Conservation (phyloP, 2,888 invertebrate species). For the Oegoconia quadripuncta region DNA sequence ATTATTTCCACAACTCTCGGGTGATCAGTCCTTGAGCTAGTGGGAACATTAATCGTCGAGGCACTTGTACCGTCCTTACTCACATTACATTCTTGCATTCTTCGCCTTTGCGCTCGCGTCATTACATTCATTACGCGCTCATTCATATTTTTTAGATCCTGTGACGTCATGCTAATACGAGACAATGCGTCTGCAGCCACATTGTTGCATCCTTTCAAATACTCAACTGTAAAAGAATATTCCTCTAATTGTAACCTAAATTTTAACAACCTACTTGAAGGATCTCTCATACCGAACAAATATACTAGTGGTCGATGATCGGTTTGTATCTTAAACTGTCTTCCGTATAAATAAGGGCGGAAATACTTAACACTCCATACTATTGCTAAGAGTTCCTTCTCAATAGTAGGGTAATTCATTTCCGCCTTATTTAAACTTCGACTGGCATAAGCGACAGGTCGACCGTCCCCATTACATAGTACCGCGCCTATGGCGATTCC, state of each 20-base stretch:
- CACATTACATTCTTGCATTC: too few relatives aligned
- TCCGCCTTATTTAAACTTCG: conserved; percentile 7
- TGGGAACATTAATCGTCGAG: conserved; percentile 1
- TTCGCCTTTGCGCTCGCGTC: conserved; percentile 7
- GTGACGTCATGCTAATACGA: conserved; percentile 7
- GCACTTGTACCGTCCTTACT: too few relatives aligned
- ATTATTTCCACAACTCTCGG: conserved; percentile 19
- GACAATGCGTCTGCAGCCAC: conserved; percentile 13
- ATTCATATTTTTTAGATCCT: conserved; percentile 16
- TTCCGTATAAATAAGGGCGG: conserved; percentile 15
- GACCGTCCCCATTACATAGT: background rate
- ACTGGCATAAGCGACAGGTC: conserved; percentile 10
- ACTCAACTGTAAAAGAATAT: conserved; percentile 12
- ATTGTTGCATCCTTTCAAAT: conserved; percentile 10
- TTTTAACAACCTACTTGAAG: conserved; percentile 7
- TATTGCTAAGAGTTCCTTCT: conserved; percentile 18
- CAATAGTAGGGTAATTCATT: conserved; percentile 11
- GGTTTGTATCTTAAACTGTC: conserved; percentile 8
- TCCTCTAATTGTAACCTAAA: conserved; percentile 14
- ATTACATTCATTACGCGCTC: conserved; percentile 7
- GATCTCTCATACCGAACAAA: conserved; percentile 9
- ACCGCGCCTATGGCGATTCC: conserved; percentile 8
- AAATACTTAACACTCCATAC: conserved; percentile 18
- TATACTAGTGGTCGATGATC: conserved; percentile 14
- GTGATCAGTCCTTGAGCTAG: conserved; percentile 18